phyloP scores from a whole-genome alignment of 2,888 invertebrate species.

The Selenia dentaria region DNA sequence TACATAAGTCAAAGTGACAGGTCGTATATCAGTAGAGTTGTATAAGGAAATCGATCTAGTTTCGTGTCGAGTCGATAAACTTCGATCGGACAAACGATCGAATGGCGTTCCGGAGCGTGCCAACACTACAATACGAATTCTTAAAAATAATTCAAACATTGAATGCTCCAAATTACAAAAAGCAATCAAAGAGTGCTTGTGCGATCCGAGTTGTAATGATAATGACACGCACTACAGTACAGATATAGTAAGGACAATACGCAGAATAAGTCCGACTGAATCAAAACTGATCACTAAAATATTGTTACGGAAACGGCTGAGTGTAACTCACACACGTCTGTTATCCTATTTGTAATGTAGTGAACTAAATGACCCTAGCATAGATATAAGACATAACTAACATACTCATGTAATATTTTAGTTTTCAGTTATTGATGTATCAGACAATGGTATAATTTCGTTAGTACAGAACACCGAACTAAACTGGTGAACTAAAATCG shows the following conservation, averaged over 20 bases:
- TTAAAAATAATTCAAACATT: constrained; percentile 67
- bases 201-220: constrained; percentile 59
- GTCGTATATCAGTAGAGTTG: constrained; percentile 13
- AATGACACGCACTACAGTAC: constrained; percentile 52
- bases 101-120: constrained; percentile 50
- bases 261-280: too few relatives aligned
- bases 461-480: too few relatives aligned
- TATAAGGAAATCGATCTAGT: constrained; percentile 19
- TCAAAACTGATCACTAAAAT: too few relatives aligned
- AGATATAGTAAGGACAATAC: constrained; percentile 7
- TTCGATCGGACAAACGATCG: constrained; percentile 30
- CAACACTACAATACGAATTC: constrained; percentile 63
- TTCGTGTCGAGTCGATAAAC: constrained; percentile 28
- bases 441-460: too few relatives aligned
- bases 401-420: too few relatives aligned
- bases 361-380: too few relatives aligned
- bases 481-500: too few relatives aligned
- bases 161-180: constrained; percentile 71
- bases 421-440: too few relatives aligned
- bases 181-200: constrained; percentile 69
- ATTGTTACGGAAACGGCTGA: too few relatives aligned
- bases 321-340: too few relatives aligned
- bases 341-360: too few relatives aligned
- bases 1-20: constrained; percentile 14
- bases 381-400: too few relatives aligned